phyloP scores from a whole-genome alignment of 2,797 vertebrate genomes.

The Moxostoma hubbsi region DNA sequence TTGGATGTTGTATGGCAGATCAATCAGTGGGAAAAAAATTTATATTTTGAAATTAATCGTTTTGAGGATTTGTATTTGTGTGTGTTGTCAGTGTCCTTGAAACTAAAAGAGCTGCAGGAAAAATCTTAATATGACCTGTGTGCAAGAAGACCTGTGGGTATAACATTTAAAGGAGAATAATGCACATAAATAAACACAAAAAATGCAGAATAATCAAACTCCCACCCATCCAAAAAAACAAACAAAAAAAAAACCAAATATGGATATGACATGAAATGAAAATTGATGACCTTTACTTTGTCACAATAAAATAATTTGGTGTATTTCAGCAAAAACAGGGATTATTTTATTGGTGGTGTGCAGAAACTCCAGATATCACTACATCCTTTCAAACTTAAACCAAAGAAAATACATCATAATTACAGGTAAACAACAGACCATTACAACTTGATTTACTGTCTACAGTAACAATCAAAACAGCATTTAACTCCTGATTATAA shows the following conservation, averaged over 20 bases:
- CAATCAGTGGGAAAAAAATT: background rate
- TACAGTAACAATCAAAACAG: no score
- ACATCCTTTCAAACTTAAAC: conserved; percentile 29
- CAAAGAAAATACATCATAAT: background rate
- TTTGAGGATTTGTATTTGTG: background rate
- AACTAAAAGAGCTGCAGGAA: background rate
- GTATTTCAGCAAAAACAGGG: conserved; percentile 41
- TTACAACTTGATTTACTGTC: no score
- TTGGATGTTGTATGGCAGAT: background rate
- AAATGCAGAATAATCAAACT: background rate
- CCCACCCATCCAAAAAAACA: conserved; percentile 26
- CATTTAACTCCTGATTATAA: no score
- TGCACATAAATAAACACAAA: background rate
- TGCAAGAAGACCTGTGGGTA: background rate
- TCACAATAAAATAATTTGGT: background rate
- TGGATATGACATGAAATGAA: conserved; percentile 48
- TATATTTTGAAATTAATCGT: no score
- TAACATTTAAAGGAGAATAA: background rate
- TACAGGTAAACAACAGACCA: background rate
- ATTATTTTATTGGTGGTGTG: conserved; percentile 66
- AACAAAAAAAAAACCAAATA: conserved; percentile 19
- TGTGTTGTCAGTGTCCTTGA: background rate
- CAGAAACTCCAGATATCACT: conserved; percentile 76
- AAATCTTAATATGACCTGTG: background rate
- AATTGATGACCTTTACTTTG: background rate